Percentiles rank a stretch among this genome's conserved stretches.
phyloP scores from a whole-genome alignment of 92 coral and sea anemone genomes.

The Phenganax subtilis region DNA sequence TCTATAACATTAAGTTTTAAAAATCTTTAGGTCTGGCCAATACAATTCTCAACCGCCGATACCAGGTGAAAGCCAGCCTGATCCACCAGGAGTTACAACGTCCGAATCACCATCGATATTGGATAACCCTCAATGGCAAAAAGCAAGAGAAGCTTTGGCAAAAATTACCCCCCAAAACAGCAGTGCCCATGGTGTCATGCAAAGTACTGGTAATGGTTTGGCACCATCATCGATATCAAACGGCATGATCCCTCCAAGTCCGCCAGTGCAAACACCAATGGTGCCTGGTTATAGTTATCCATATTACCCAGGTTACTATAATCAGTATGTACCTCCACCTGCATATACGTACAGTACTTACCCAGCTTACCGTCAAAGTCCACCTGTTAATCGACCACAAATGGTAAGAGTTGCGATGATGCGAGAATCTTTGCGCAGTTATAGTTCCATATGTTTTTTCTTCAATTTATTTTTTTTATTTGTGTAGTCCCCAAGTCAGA shows the following conservation, averaged over 20 bases:
- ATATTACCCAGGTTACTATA: constrained; percentile 66
- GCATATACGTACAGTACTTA: constrained; percentile 30
- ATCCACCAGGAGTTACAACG: constrained; percentile 40
- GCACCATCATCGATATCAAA: constrained; percentile 16
- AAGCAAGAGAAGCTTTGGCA: constrained; percentile 95
- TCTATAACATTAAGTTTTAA: background rate
- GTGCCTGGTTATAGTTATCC: constrained; percentile 36
- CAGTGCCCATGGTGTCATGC: background rate
- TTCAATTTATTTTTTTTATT: background rate
- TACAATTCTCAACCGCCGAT: constrained; percentile 44
- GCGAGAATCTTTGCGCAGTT: background rate
- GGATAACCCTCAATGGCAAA: constrained; percentile 93
- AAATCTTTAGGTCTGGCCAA: constrained; percentile 70
- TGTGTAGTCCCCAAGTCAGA: background rate
- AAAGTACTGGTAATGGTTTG: constrained; percentile 18
- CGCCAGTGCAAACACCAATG: constrained; percentile 28
- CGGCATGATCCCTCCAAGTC: constrained; percentile 24
- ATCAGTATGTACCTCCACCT: constrained; percentile 36
- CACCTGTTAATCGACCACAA: background rate
- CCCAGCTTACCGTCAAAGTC: constrained; percentile 19
- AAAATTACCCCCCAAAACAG: constrained; percentile 63
- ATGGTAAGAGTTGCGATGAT: background rate
- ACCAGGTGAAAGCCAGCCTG: constrained; percentile 45
- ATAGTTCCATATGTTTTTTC: background rate
- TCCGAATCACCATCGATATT: constrained; percentile 15